Evolutionary conservation across 1,140 invertebrate genomes (phyloP).

Genomic region (Pseudomyrmex pallidus): DNA sequence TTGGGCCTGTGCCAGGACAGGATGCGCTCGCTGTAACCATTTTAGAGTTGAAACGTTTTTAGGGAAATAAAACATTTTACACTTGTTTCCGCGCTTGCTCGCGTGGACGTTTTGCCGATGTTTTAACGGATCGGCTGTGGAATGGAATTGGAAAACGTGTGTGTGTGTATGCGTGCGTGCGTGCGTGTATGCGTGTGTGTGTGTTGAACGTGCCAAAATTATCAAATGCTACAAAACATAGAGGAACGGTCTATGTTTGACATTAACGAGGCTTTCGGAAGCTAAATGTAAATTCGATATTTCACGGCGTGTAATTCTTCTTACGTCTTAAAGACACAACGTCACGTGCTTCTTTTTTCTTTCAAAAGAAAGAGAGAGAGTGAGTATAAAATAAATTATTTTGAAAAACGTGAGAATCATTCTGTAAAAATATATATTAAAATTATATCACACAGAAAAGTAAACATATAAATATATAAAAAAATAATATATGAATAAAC

Average conservation of each 20-base stretch:
- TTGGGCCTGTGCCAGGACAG: conserved; percentile 49
- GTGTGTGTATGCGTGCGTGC: no score
- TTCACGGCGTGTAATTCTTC: conserved; percentile 1
- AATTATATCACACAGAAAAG: no score
- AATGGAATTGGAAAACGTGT: conserved; percentile 34
- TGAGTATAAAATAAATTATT: no score
- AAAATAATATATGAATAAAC: no score
- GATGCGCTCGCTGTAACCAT: conserved; percentile 55
- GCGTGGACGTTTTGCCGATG: conserved; percentile 32
- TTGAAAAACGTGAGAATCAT: no score
- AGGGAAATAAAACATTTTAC: conserved; percentile 60
- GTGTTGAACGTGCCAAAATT: conserved; percentile 42
- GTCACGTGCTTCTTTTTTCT: no score
- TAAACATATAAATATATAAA: no score
- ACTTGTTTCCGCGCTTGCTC: conserved; percentile 47
- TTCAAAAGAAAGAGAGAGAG: no score
- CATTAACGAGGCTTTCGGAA: conserved; percentile 7
- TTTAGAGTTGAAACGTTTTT: conserved; percentile 58
- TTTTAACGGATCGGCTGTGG: conserved; percentile 32
- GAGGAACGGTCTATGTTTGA: conserved; percentile 13
- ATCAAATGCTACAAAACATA: conserved; percentile 37
- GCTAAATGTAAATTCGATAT: conserved; percentile 12
- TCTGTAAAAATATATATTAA: no score
- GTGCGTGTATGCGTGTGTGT: no score
- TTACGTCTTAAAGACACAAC: no score